Evolutionary conservation across 2,113 vertebrate species (phyloP), one percentile per base, ranked within the genome.

Genomic region (Oreotragus oreotragus): DNA sequence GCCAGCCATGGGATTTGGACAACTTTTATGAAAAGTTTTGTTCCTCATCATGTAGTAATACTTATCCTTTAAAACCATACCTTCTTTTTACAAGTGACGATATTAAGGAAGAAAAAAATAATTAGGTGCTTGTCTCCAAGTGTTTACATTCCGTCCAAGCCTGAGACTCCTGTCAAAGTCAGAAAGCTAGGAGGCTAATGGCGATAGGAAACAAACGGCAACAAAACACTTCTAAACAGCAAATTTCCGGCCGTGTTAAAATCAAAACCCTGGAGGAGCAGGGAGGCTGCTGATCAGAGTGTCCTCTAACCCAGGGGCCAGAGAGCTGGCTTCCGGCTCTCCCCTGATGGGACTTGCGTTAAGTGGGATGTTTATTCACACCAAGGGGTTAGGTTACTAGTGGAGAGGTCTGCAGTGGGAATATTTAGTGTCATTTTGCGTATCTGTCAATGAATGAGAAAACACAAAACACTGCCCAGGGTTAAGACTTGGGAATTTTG

Each of bases 371-470:
- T 94, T 85, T 86, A 66, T 84, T 88, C 84, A 30, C 30, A 39
- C 28, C 33, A 13, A 53, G 25, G 53, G 88, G 81, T 85, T 51
- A 85, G 66, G 49, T 89, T 91, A 39, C 85, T 85, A 84, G 90
- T 55, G 91, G 36, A 87, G 39, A 88, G 36, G 83, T 21, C 47
- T 17, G n/a, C 3, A 3, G 76, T 15, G 36, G 13, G 39, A 17
- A 23, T n/a, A 49, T 85, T 88, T 28, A 33, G 19, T 39, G 81
- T 70, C 58, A 28, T 94, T 97, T 91, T 90, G 21, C 53, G 30
- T 76, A 43, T 94, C 62, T 90, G 51, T 96, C 86, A 91, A 28
- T 88, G 91, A 89, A 84, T 70, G 73, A 55, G 45, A 80, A 95
- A 15, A 28, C 39, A 87, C 28, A 66, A 19, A 89, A 30, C 84